Conservation (phyloP, 2,888 invertebrate genomes). For the Gymnocheta viridis region DNA sequence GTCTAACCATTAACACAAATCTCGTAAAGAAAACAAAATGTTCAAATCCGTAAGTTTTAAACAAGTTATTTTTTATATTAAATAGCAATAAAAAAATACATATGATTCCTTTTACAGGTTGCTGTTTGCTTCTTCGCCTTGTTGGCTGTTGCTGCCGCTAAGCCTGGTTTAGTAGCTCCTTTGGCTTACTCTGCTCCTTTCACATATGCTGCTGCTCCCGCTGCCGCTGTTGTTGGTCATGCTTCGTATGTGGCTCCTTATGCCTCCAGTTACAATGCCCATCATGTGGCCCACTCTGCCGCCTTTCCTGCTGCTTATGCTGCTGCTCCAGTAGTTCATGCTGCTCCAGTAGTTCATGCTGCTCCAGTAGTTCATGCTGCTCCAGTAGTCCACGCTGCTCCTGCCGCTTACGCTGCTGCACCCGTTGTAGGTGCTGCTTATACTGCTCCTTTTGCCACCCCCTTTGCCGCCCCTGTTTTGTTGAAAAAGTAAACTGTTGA, state of each 20-base stretch:
- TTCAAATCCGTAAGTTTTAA: slow-evolving; percentile 77
- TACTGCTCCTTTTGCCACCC: slow-evolving; percentile 67
- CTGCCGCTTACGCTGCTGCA: slow-evolving; percentile 71
- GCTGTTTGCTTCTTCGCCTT: slow-evolving; percentile 74
- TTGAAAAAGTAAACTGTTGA: slow-evolving; percentile 63
- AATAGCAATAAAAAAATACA: not conserved
- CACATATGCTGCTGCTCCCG: slow-evolving; percentile 66
- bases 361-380: slow-evolving; percentile 69
- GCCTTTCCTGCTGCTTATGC: slow-evolving; percentile 78
- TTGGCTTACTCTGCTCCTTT: slow-evolving; percentile 65
- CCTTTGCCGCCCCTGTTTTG: slow-evolving; percentile 59
- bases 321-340: slow-evolving; percentile 72
- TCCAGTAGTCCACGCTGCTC: slow-evolving; percentile 67
- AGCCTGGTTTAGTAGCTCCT: slow-evolving; percentile 71
- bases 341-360: slow-evolving; percentile 64
- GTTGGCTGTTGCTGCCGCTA: slow-evolving; percentile 72
- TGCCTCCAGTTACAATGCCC: slow-evolving; percentile 77
- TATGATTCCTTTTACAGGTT: not conserved
- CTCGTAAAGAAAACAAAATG: slow-evolving; percentile 75
- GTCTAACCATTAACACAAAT: slow-evolving; percentile 38
- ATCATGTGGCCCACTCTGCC: slow-evolving; percentile 76
- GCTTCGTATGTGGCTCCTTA: slow-evolving; percentile 78
- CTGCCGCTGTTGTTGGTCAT: slow-evolving; percentile 76
- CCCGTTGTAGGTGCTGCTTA: slow-evolving; percentile 72
- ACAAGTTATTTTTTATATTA: not conserved